phyloP scores from a whole-genome alignment of 2,888 invertebrate genomes.

The Nasonovia ribisnigri region DNA sequence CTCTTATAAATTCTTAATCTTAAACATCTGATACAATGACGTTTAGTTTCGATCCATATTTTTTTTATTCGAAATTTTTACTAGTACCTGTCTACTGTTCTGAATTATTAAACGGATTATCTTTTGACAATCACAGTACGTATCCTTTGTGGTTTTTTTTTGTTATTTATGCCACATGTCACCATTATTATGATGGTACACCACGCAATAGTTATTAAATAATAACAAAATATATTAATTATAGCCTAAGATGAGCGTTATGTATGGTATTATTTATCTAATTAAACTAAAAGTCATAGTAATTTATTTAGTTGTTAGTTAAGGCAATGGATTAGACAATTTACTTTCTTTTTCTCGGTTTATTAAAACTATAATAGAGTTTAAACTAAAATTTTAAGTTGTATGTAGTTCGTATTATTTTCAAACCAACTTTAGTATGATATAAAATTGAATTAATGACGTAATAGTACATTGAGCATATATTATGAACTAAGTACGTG shows the following conservation, averaged over 20 bases:
- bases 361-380: background rate
- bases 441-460: background rate
- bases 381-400: background rate
- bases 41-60: background rate
- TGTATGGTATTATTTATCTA: background rate
- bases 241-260: background rate
- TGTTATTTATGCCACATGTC: background rate
- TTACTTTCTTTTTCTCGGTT: background rate
- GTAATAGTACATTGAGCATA: background rate
- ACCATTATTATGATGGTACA: background rate
- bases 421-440: background rate
- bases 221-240: background rate
- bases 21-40: background rate
- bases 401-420: background rate
- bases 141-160: background rate
- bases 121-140: background rate
- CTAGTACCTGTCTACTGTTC: background rate
- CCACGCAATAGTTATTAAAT: background rate
- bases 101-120: background rate
- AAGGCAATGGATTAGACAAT: background rate
- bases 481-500: background rate
- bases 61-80: background rate
- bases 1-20: background rate
- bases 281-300: background rate
- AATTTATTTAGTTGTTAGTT: background rate